phyloP scores from a whole-genome alignment of 1,140 invertebrate species.

The Drosophila nigromelanica region DNA sequence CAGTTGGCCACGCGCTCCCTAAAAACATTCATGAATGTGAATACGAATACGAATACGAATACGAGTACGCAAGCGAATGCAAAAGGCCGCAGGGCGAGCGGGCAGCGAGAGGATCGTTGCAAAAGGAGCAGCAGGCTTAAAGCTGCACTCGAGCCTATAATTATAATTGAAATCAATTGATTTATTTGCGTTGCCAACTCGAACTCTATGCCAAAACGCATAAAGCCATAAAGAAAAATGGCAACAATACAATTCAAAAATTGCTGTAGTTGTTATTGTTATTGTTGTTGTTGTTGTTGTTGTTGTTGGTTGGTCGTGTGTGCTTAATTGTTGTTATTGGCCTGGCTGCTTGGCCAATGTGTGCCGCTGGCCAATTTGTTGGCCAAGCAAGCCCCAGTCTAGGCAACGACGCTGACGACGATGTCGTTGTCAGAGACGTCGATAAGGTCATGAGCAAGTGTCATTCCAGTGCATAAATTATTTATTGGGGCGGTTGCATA shows the following conservation, averaged over 20 bases:
- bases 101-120: constrained; percentile 15
- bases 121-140: constrained; percentile 25
- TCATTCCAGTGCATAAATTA: constrained; percentile 80
- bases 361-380: constrained; percentile 62
- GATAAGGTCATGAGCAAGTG: constrained; percentile 82
- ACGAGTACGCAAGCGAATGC: constrained; percentile 8
- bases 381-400: constrained; percentile 25
- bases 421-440: constrained; percentile 50
- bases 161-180: constrained; percentile 83
- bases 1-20: constrained; percentile 75
- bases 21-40: constrained; percentile 20
- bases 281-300: constrained; percentile 23
- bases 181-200: constrained; percentile 70
- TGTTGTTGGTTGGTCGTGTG: constrained; percentile 42
- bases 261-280: constrained; percentile 28
- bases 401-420: constrained; percentile 31
- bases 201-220: constrained; percentile 78
- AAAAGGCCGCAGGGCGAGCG: constrained; percentile 39
- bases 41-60: constrained; percentile 26
- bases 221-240: constrained; percentile 82
- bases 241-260: constrained; percentile 73
- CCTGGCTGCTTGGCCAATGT: constrained; percentile 37
- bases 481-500: constrained; percentile 37
- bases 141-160: constrained; percentile 67
- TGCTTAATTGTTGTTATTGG: constrained; percentile 81